Conservation (phyloP, 2,113 vertebrate species). For the Murina feae region DNA sequence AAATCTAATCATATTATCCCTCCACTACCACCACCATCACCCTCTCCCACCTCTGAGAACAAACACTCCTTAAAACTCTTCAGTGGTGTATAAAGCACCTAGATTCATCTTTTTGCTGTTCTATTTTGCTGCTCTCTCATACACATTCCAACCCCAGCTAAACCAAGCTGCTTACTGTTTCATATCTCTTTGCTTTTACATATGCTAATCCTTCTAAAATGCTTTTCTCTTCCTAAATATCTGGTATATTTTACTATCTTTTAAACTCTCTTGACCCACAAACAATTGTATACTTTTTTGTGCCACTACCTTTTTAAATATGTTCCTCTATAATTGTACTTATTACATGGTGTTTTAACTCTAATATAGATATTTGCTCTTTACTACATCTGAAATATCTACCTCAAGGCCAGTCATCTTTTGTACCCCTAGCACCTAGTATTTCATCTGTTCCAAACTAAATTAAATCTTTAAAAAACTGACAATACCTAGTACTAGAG, state of each 20-base stretch:
- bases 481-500: neutral
- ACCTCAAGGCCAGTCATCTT: neutral
- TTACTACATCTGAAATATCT: neutral
- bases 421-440: neutral
- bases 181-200: neutral
- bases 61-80: neutral
- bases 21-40: neutral
- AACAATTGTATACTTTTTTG: neutral
- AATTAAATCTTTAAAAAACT: neutral
- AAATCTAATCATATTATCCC: neutral
- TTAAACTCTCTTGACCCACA: neutral
- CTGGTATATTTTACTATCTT: neutral
- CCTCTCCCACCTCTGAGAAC: neutral
- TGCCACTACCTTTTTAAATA: neutral
- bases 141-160: neutral
- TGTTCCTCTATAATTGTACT: neutral
- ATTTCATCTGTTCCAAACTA: neutral
- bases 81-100: neutral
- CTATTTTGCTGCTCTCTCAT: neutral
- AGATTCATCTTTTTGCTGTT: neutral
- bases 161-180: neutral
- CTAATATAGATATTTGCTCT: neutral
- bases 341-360: neutral
- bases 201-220: neutral
- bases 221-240: neutral